A percentile compares a stretch with the other conserved stretches of the same genome.
Evolutionary conservation across 1,140 invertebrate genomes (phyloP).

Genomic region (Panagrolaimus sp.): DNA sequence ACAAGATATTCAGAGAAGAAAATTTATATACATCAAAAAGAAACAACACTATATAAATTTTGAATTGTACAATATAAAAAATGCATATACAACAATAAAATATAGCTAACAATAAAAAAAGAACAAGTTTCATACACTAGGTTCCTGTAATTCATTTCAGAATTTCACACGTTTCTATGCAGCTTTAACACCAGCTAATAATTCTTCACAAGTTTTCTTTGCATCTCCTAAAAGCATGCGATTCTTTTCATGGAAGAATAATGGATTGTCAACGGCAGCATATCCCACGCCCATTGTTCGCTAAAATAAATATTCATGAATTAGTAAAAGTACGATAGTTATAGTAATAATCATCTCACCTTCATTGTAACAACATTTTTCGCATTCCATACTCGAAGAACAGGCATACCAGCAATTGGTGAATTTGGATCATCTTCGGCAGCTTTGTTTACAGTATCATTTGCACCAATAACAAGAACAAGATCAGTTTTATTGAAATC

Average conservation of each 20-base stretch:
- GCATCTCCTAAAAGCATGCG: conserved; percentile 83
- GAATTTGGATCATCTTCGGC: conserved; percentile 84
- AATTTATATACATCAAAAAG: too few relatives aligned
- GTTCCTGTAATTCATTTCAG: not conserved
- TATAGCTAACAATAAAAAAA: too few relatives aligned
- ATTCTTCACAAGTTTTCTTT: conserved; percentile 80
- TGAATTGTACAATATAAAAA: too few relatives aligned
- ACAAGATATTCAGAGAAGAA: too few relatives aligned
- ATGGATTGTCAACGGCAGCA: conserved; percentile 82
- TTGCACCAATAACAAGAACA: conserved; percentile 76
- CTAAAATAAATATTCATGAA: too few relatives aligned
- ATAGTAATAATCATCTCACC: too few relatives aligned
- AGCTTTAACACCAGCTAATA: conserved; percentile 68
- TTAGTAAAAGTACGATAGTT: too few relatives aligned
- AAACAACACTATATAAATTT: too few relatives aligned
- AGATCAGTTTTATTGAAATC: conserved; percentile 79
- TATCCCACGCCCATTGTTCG: conserved; percentile 77
- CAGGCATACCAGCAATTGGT: conserved; percentile 86
- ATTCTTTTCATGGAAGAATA: conserved; percentile 84
- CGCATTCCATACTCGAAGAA: conserved; percentile 77
- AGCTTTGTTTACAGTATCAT: conserved; percentile 85
- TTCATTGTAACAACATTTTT: conserved; percentile 84
- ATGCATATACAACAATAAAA: too few relatives aligned
- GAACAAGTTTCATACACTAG: too few relatives aligned
- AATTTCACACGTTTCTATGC: too few relatives aligned